phyloP scores from a whole-genome alignment of 2,113 vertebrate species.

The Phylloscopus trochilus region DNA sequence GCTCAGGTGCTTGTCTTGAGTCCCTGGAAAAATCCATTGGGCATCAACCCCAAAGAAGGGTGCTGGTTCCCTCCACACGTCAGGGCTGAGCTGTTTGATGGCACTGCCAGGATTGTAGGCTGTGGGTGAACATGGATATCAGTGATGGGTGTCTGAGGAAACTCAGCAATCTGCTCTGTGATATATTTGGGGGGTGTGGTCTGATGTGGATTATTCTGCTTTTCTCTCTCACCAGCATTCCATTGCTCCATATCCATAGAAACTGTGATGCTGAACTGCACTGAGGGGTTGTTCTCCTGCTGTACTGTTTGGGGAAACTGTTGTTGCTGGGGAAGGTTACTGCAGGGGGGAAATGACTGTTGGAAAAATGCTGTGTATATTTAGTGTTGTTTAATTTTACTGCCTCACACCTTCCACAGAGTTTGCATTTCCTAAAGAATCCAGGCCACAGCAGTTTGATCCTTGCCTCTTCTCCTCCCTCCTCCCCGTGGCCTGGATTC shows the following conservation, averaged over 20 bases:
- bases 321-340: background rate
- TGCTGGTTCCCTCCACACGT: background rate
- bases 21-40: background rate
- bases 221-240: background rate
- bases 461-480: background rate
- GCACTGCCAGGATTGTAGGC: background rate
- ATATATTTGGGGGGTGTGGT: background rate
- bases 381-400: background rate
- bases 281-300: background rate
- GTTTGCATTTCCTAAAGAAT: slow-evolving; percentile 6
- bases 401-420: background rate
- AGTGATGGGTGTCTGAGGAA: background rate
- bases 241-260: background rate
- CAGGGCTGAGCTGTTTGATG: background rate
- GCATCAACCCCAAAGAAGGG: background rate
- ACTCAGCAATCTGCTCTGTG: background rate
- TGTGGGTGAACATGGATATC: background rate
- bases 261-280: background rate
- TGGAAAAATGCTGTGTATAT: background rate
- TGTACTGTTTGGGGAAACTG: background rate
- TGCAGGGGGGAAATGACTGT: background rate
- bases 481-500: slow-evolving; percentile 18
- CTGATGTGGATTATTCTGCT: background rate
- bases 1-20: background rate
- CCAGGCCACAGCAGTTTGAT: background rate